Percentiles rank a stretch among this genome's conserved stretches.
Conservation (phyloP, 2,797 vertebrate genomes). For the Semaprochilodus insignis region DNA sequence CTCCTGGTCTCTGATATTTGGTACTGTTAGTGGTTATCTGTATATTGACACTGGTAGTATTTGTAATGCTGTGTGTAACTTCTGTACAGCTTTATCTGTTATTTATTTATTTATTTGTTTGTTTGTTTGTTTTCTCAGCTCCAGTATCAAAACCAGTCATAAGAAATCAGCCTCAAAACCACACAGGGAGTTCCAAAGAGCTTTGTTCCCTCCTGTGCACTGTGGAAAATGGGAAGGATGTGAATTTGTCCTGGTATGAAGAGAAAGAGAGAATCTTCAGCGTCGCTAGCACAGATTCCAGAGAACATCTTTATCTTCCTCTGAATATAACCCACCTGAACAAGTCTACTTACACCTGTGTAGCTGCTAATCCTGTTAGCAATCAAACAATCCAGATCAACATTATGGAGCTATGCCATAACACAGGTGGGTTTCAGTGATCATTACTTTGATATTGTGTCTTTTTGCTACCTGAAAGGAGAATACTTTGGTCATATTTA, state of each 20-base stretch:
- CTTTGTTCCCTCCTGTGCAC: constrained; percentile 10
- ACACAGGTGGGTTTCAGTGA: neutral
- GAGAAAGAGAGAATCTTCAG: constrained; percentile 1
- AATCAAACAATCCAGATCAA: neutral
- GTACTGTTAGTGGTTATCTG: too few species aligned
- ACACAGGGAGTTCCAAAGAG: neutral
- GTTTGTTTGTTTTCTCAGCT: neutral
- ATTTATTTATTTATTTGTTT: neutral
- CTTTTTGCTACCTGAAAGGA: neutral
- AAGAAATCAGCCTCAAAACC: neutral
- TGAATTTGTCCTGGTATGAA: constrained; percentile 41
- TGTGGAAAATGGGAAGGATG: constrained; percentile 32
- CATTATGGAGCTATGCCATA: neutral
- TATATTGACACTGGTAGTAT: too few species aligned
- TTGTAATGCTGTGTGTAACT: too few species aligned
- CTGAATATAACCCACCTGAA: neutral
- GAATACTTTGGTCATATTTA: neutral
- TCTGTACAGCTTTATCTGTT: too few species aligned
- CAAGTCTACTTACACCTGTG: neutral
- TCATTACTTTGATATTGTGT: neutral
- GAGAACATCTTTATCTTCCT: neutral
- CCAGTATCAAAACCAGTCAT: neutral
- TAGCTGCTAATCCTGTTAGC: constrained; percentile 1
- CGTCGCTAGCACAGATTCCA: neutral
- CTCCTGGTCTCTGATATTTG: too few species aligned